Percentiles rank a stretch among this genome's conserved stretches.
Conservation (phyloP, 1,140 invertebrate genomes). For the Nasonia longicornis region DNA sequence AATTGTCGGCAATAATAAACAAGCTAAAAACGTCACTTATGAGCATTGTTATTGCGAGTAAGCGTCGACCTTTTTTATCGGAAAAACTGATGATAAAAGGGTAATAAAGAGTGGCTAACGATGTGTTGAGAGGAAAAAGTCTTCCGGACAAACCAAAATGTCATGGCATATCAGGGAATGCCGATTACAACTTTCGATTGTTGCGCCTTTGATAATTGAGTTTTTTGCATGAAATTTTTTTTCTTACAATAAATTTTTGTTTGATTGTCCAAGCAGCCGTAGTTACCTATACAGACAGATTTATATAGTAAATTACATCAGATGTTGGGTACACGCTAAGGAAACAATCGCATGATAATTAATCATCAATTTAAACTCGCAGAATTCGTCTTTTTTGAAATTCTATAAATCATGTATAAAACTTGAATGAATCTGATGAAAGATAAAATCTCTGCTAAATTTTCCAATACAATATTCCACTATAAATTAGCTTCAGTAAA, state of each 20-base stretch:
- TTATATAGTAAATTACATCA: no score
- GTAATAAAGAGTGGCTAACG: neutral
- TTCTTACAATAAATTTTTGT: neutral
- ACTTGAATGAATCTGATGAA: no score
- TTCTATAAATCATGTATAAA: no score
- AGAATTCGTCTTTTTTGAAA: no score
- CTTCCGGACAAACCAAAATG: neutral
- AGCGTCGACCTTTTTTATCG: neutral
- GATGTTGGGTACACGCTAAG: no score
- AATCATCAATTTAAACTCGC: no score
- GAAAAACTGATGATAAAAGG: neutral
- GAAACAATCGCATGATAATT: no score
- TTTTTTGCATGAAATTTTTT: neutral
- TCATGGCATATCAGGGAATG: neutral
- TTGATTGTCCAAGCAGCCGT: no score
- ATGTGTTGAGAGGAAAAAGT: neutral
- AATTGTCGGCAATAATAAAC: neutral
- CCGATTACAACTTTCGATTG: neutral
- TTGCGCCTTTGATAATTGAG: neutral
- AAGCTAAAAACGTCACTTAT: neutral
- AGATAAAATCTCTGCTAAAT: no score
- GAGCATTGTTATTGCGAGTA: neutral
- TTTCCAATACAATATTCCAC: neutral
- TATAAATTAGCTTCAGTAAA: neutral
- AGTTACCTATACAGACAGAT: no score